Conservation (phyloP, 2,797 vertebrate genomes). For the Amazonetta brasiliensis region DNA sequence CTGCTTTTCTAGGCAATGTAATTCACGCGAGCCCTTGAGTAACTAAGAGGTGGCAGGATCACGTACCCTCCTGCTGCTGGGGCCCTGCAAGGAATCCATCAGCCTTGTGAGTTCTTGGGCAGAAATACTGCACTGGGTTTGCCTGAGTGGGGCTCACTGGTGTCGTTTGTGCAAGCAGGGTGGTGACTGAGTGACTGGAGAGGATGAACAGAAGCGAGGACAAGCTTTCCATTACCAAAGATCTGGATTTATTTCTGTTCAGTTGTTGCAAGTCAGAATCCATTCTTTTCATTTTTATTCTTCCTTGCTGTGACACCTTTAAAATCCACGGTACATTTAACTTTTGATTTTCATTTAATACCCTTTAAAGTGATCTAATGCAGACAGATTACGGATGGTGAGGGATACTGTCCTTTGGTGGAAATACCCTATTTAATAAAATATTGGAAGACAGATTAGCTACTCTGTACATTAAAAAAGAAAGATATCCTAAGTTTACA, state of each 20-base stretch:
- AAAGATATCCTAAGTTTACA: constrained; percentile 1
- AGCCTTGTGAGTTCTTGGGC: accelerated
- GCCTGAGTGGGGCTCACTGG: neutral
- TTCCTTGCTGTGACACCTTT: constrained; percentile 38
- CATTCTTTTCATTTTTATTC: constrained; percentile 51
- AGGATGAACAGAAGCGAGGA: neutral
- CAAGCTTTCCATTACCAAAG: neutral
- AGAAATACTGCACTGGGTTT: neutral
- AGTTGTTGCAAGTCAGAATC: constrained; percentile 53
- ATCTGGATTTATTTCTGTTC: constrained; percentile 38
- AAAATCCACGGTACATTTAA: constrained; percentile 63
- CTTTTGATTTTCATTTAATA: constrained; percentile 60
- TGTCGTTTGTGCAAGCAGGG: neutral
- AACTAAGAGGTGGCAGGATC: neutral
- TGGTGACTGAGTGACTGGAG: neutral
- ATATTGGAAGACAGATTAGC: neutral
- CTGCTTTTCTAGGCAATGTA: neutral
- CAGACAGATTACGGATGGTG: constrained; percentile 51
- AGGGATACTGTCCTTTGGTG: constrained; percentile 22
- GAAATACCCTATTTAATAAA: constrained; percentile 13
- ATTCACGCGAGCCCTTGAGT: neutral
- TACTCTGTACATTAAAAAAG: neutral
- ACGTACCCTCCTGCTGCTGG: neutral
- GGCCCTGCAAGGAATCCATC: neutral
- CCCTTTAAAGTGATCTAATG: constrained; percentile 58